Evolutionary conservation across 2,797 vertebrate species (phyloP).

Genomic region (Hemitrygon akajei): DNA sequence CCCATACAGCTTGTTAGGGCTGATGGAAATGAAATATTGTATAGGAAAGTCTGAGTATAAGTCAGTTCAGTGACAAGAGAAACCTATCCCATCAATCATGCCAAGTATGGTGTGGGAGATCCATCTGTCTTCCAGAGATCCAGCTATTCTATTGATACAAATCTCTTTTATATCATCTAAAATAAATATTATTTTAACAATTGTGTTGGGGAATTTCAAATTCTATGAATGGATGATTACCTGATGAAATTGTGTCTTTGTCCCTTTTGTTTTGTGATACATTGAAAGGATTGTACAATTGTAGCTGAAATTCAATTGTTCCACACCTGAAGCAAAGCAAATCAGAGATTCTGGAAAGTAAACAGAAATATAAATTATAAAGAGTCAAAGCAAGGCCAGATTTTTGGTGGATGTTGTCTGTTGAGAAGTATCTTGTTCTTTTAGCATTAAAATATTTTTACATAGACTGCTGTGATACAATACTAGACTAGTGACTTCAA

Average conservation of each 20-base stretch:
- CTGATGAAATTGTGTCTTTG: neutral
- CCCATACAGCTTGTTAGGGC: neutral
- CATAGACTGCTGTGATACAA: too few species aligned
- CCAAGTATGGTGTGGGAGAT: neutral
- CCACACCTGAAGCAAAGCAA: neutral
- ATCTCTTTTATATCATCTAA: neutral
- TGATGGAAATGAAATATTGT: neutral
- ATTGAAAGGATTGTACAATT: neutral
- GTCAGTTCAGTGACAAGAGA: neutral
- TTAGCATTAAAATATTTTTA: too few species aligned
- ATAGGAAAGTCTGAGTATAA: neutral
- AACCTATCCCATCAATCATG: neutral
- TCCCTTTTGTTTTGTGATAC: neutral
- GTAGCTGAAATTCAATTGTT: neutral
- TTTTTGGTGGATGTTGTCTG: neutral
- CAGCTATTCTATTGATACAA: too few species aligned
- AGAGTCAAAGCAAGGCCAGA: neutral
- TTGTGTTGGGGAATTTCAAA: neutral
- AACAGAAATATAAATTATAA: neutral
- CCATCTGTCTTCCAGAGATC: neutral
- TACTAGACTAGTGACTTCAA: neutral
- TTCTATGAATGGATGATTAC: neutral
- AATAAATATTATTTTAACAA: neutral
- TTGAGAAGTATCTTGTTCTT: neutral
- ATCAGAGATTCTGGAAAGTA: neutral